Conservation (phyloP, 2,888 invertebrate genomes). For the Tridacna gigas region DNA sequence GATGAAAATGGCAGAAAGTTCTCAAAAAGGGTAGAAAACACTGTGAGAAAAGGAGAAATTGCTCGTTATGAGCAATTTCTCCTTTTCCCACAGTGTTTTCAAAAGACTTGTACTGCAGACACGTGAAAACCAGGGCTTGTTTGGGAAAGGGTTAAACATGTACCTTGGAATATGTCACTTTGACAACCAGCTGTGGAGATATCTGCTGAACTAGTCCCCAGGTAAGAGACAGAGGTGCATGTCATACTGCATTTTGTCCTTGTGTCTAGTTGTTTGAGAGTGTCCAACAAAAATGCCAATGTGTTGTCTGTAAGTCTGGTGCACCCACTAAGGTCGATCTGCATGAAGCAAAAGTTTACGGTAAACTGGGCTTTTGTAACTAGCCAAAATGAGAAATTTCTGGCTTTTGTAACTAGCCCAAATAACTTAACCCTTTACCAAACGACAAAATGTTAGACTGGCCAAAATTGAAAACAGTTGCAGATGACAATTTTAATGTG, state of each 20-base stretch:
- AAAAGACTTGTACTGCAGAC: no score
- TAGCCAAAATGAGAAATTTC: no score
- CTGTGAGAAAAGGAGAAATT: no score
- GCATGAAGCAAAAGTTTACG: slow-evolving; percentile 16
- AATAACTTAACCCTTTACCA: background rate
- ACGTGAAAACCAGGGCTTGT: no score
- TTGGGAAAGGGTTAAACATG: background rate
- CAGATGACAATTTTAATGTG: no score
- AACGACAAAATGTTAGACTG: no score
- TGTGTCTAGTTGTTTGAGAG: background rate
- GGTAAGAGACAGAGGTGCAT: slow-evolving; percentile 66
- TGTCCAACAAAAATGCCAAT: slow-evolving; percentile 55
- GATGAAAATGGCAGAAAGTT: no score
- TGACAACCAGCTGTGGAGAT: slow-evolving; percentile 30
- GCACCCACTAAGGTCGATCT: slow-evolving; percentile 74
- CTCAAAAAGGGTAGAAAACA: no score
- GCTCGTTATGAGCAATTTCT: no score
- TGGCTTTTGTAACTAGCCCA: no score
- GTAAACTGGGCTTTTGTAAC: background rate
- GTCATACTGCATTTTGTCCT: slow-evolving; percentile 54
- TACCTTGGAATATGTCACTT: slow-evolving; percentile 6
- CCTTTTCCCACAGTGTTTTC: no score
- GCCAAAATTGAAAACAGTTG: no score
- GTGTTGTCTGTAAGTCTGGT: slow-evolving; percentile 69
- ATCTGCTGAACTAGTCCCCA: slow-evolving; percentile 24